Base-by-base conservation (phyloP, 35 echinoderm and acorn worm species). In the Apostichopus parvimensis region DNA sequence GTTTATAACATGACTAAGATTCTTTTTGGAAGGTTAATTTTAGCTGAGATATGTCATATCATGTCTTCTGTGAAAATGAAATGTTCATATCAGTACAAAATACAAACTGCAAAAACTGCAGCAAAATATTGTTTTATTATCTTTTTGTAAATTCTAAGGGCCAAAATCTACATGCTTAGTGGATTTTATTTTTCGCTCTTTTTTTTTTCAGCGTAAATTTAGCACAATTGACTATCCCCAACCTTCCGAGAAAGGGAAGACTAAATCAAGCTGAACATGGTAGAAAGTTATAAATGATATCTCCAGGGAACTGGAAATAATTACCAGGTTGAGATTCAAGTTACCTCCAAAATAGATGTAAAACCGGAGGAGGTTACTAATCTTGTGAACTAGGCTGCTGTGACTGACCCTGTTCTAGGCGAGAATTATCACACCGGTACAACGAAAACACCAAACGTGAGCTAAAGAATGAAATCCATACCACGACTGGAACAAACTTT, bases 361-460 rank as follows among this genome's bases (percentile, higher is more conserved):
- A 75, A 75, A 75, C 71, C 71, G 71, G 18, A 75, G 71, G 71
- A 20, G 71, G 71, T 20, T 7, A 22, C 71, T 75, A 22, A 75
- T 75, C 71, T n/a, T 0, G 71, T 75, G 20, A 75, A 75, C 15
- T 75, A 75, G 71, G 71, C 71, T 75, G 71, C 14, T 20, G 71
- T 75, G 71, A 75, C 71, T 75, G 71, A 75, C 17, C 17, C 71
- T 75, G 17, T 75, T 75, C 71, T 22, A 75, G 71, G 71, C n/a
- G 71, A 18, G 17, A 75, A 22, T 75, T 22, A 75, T 75, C 20
- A 22, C 71, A 75, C 71, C 71, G 7, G 12, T 61, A 61, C 7
- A 8, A 61, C 58, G 0, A 61, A 61, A 14, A 75, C 71, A 75
- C 17, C 17, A 18, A 75, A 75, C 18, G n/a, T 75, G 6, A 75